Base-by-base conservation (phyloP, 2,797 vertebrate species). In the Melanotaenia parkinsoni region DNA sequence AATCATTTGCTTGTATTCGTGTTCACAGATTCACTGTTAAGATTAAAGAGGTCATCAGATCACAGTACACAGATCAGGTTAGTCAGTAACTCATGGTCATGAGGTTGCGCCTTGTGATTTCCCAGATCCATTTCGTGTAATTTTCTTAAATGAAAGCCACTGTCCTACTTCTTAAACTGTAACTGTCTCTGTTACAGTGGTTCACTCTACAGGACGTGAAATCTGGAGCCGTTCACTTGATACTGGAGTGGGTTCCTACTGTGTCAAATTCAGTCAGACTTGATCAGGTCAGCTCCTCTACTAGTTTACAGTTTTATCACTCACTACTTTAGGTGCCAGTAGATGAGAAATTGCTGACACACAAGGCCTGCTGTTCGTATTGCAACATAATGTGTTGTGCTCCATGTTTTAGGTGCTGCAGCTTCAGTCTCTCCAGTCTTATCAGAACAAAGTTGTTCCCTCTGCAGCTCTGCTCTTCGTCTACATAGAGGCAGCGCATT, bases 121-220 rank as follows among this genome's bases (percentile, higher is more conserved):
- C n/a, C 38, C 3, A 61, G 20, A 33, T 28, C 26, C 43, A 37
- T 54, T 26, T 26, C n/a, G 37, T 67, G 13, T 33, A 13, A 43
- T 30, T 76, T 72, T 47, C 64, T 63, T 0, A 0, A 57, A 18
- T 8, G 2, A 67, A 61, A 14, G 11, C 2, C 13, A 37, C 68
- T 32, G 47, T 13, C n/a, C 2, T 58, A 38, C 26, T 47, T 43
- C 24, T 76, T 11, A 28, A 35, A 26, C 58, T 79, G 85, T 24
- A 85, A 0, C 10, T 63, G 0, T 72, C 5, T 76, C 26, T 71
- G 37, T 77, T 85, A 33, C 91, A 98, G 97, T 98, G 96, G 97
- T 95, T 95, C 87, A 92, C 90, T 30, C 90, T 98, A 75, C 95
- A 93, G 33, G 96, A 96, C 0, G 96, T 97, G 32, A 97, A 96